A percentile compares a stretch with the other conserved stretches of the same genome.
These are phyloP conservation scores for Actenoides lindsayi DNA, from an alignment of 2,113 vertebrate species.

Conservation along the genomic window DNA sequence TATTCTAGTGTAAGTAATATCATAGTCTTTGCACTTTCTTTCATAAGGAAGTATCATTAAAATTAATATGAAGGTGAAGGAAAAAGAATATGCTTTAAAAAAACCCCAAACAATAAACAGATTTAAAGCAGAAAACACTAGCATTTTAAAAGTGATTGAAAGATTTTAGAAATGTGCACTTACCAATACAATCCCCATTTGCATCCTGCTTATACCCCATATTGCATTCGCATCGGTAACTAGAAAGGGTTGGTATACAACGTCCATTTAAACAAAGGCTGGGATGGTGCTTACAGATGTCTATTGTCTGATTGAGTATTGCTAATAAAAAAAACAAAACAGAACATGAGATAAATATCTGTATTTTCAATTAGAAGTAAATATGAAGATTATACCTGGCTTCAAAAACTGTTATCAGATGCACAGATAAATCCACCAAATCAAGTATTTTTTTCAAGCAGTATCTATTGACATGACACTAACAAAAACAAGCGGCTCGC, in stretches of 20 bases:
- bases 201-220: constrained; percentile 76
- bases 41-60: not conserved
- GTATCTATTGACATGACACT: not conserved
- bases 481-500: not conserved
- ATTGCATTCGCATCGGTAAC: constrained; percentile 81
- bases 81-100: not conserved
- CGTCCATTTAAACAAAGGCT: constrained; percentile 80
- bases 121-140: not conserved
- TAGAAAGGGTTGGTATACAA: constrained; percentile 74
- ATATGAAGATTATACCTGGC: not conserved
- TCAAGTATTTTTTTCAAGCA: not conserved
- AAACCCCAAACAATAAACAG: not conserved
- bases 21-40: not conserved
- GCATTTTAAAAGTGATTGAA: not conserved
- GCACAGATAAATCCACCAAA: not conserved
- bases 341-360: not conserved
- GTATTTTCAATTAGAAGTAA: not conserved
- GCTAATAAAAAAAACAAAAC: constrained; percentile 42
- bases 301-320: constrained; percentile 78
- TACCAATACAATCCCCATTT: constrained; percentile 78
- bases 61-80: not conserved
- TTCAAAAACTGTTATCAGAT: not conserved
- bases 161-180: not conserved
- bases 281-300: constrained; percentile 75
- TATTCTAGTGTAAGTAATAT: not conserved